Conservation (phyloP, 2,113 vertebrate species). For the Rostratula benghalensis region DNA sequence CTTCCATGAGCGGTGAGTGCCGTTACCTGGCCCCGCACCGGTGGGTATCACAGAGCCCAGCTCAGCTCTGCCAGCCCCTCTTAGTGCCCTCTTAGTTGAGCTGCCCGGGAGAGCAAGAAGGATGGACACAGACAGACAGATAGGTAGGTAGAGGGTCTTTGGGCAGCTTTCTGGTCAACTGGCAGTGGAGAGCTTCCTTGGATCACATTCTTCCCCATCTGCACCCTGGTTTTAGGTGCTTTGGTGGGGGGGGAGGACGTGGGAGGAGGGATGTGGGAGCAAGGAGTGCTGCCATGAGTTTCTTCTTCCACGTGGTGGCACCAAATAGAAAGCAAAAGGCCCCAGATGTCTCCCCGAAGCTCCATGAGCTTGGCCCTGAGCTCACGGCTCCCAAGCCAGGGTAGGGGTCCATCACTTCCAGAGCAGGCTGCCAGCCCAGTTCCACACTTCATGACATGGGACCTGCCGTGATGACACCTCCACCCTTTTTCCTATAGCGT, state of each 20-base stretch:
- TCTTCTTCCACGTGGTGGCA: conserved; percentile 55
- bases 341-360: fast-evolving
- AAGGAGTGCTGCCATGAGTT: not conserved
- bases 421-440: not conserved
- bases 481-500: not conserved
- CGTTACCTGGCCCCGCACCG: fast-evolving
- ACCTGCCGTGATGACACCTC: not conserved
- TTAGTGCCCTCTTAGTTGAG: fast-evolving
- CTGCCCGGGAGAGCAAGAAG: not conserved
- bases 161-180: not conserved
- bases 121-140: not conserved
- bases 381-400: not conserved
- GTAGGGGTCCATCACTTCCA: not conserved
- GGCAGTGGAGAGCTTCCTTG: not conserved
- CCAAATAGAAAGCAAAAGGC: conserved; percentile 38
- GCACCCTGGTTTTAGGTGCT: not conserved
- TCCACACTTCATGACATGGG: fast-evolving
- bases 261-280: not conserved
- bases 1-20: conserved; percentile 90
- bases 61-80: not conserved
- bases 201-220: not conserved
- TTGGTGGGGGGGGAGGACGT: not conserved
- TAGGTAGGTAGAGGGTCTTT: not conserved
- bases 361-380: fast-evolving
- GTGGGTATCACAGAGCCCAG: not conserved